Conservation (phyloP, 2,888 invertebrate species). For the Tiliacea citrago region DNA sequence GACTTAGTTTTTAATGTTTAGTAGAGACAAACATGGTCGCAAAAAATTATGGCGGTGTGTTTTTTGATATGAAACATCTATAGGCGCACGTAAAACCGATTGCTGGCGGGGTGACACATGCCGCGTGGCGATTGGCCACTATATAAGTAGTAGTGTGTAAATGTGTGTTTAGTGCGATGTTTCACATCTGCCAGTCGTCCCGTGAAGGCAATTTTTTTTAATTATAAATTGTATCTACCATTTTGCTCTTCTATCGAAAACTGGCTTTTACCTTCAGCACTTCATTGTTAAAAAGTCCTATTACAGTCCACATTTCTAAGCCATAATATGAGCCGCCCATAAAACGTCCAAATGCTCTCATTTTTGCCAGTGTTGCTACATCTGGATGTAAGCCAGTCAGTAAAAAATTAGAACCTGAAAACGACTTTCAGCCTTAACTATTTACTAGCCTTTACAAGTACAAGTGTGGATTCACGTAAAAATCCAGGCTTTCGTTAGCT, state of each 20-base stretch:
- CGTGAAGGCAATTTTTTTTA: no score
- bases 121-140: no score
- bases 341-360: not conserved
- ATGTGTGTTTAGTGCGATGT: no score
- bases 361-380: not conserved
- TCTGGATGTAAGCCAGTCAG: slow-evolving; percentile 1
- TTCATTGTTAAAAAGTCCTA: not conserved
- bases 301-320: not conserved
- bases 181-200: no score
- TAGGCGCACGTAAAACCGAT: no score
- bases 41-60: not conserved
- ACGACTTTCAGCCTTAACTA: not conserved
- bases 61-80: no score
- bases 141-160: no score
- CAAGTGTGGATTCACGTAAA: slow-evolving; percentile 54
- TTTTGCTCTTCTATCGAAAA: not conserved
- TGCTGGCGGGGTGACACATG: no score
- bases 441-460: slow-evolving; percentile 14
- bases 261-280: not conserved
- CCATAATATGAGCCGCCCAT: not conserved
- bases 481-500: slow-evolving; percentile 54
- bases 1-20: not conserved
- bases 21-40: not conserved
- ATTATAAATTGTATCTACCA: not conserved
- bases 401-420: slow-evolving; percentile 9